Conservation (phyloP, 2,888 invertebrate species). For the Tachina lurida region DNA sequence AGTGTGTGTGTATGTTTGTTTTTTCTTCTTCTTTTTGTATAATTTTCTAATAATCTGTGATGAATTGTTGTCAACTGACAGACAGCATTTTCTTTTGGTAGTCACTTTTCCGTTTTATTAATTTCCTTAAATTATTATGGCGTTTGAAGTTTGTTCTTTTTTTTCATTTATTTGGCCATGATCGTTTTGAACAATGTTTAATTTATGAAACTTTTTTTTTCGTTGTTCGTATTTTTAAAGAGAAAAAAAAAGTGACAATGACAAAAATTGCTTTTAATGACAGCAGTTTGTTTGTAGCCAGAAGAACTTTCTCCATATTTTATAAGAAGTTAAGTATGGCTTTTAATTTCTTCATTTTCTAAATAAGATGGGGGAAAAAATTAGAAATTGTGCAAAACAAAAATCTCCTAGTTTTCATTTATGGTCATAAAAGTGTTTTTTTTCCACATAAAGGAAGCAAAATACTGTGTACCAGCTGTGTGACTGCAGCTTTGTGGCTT, state of each 20-base stretch:
- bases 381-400: neutral
- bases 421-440: neutral
- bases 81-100: slow-evolving; percentile 58
- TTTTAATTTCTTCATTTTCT: slow-evolving; percentile 36
- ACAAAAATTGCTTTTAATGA: slow-evolving; percentile 50
- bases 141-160: slow-evolving; percentile 18
- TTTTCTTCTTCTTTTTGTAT: neutral
- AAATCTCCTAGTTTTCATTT: slow-evolving; percentile 13
- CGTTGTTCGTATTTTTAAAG: neutral
- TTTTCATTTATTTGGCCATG: slow-evolving; percentile 35
- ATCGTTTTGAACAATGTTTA: slow-evolving; percentile 31
- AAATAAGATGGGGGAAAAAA: slow-evolving; percentile 14
- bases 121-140: slow-evolving; percentile 59
- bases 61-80: slow-evolving; percentile 63
- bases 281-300: slow-evolving; percentile 3
- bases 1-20: neutral
- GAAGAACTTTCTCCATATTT: slow-evolving; percentile 60
- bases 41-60: slow-evolving; percentile 57
- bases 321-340: neutral
- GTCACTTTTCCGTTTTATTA: slow-evolving; percentile 57
- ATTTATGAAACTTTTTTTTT: slow-evolving; percentile 7
- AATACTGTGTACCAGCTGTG: neutral
- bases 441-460: slow-evolving; percentile 18
- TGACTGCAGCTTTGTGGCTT: no score
- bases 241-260: slow-evolving; percentile 31